Percentiles rank a stretch among this genome's conserved stretches.
These are phyloP conservation scores for Mamestra configurata DNA, from an alignment of 1,140 invertebrate genomes.

Conservation along the genomic window DNA sequence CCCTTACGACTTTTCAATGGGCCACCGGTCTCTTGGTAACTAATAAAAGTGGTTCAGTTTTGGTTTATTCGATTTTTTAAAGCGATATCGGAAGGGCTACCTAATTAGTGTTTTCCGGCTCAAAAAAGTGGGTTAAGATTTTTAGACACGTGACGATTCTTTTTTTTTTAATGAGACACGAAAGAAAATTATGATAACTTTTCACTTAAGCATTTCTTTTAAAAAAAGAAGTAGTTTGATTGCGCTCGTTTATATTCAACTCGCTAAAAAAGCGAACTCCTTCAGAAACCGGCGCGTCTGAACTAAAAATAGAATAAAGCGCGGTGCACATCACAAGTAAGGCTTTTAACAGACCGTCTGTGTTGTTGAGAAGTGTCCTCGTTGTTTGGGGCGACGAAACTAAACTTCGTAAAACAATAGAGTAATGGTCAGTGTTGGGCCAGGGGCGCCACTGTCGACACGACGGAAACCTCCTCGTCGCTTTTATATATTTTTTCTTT, in stretches of 20 bases:
- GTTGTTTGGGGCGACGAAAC: constrained; percentile 41
- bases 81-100: too few species aligned
- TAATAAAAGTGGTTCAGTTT: background rate
- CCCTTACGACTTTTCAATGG: background rate
- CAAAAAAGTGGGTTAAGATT: background rate
- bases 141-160: background rate
- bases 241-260: background rate
- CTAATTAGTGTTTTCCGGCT: too few species aligned
- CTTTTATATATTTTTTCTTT: constrained; percentile 16
- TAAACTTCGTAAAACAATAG: constrained; percentile 54
- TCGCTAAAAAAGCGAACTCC: background rate
- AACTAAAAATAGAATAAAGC: constrained; percentile 31
- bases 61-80: too few species aligned
- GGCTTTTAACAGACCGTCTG: constrained; percentile 35
- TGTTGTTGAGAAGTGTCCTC: constrained; percentile 31
- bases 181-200: constrained; percentile 1
- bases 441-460: constrained; percentile 6
- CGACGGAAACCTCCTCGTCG: background rate
- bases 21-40: background rate
- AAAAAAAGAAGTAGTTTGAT: background rate
- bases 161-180: too few species aligned
- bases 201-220: background rate
- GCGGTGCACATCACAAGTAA: constrained; percentile 16
- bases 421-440: constrained; percentile 44
- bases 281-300: background rate